Evolutionary conservation across 2,888 invertebrate genomes (phyloP), one percentile per base, ranked within the genome.

Genomic region (Resseliella maxima): DNA sequence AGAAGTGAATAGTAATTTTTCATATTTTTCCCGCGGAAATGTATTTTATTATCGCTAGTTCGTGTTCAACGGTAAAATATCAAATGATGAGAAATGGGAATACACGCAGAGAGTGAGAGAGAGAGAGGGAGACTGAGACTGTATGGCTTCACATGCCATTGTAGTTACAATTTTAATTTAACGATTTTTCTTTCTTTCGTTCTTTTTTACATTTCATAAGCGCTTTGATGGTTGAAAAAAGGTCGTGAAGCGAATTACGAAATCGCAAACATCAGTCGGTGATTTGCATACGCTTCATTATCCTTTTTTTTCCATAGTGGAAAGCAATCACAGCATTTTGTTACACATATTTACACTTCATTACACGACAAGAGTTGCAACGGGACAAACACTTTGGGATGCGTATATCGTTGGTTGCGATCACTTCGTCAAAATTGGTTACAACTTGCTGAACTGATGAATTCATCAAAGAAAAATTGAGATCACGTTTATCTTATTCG

Each of bases 401-500:
- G 41, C 18, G 46, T 50, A n/a, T 18, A 50, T 50, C 15, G 27
- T 31, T 72, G 72, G 6, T 35, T 72, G 59, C 15, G 59, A n/a
- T 6, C 15, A 6, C 59, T 59, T 24, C 15, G 24, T 3, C 8
- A 15, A 12, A 72, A 72, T 72, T 35, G 72, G 31, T 72, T 72
- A 72, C 35, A 15, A 72, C 21, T 35, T 15, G 1, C 72, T 35
- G n/a, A 31, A 72, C 15, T 31, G 72, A 72, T 72, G 72, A 31
- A 72, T 72, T 72, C 72, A 35, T 72, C 72, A 72, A 72, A 72
- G 72, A 72, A 72, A 72, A 72, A 72, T 72, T 72, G 72, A 72
- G 72, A 72, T 72, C 72, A 72, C 72, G 72, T 72, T 72, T 72
- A 72, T 72, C 72, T 72, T 18, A 72, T 72, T 35, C 72, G 31